Conservation (phyloP, 2,888 invertebrate genomes). For the Yponomeuta sedellus region DNA sequence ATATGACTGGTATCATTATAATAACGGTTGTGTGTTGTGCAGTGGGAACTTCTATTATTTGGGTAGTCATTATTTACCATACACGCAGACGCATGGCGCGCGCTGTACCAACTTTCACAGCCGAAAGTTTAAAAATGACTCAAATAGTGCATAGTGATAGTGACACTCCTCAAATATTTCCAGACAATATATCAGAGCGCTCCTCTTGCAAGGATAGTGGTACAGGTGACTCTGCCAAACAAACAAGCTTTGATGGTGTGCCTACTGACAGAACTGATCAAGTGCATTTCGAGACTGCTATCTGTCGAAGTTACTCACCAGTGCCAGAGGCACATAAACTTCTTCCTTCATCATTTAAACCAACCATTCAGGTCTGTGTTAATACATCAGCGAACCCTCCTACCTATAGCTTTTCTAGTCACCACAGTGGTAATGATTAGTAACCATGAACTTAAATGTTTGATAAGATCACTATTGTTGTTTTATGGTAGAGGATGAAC, state of each 20-base stretch:
- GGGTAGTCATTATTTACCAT: constrained; percentile 94
- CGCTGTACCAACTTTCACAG: constrained; percentile 62
- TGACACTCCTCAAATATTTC: constrained; percentile 67
- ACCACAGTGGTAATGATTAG: constrained; percentile 71
- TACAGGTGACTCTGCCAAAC: constrained; percentile 86
- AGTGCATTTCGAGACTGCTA: constrained; percentile 61
- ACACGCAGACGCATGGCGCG: constrained; percentile 82
- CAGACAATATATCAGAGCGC: constrained; percentile 84
- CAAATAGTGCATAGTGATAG: constrained; percentile 71
- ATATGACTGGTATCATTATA: constrained; percentile 90
- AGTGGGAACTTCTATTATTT: constrained; percentile 92
- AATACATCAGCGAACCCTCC: constrained; percentile 72
- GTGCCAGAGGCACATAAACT: constrained; percentile 71
- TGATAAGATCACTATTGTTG: not conserved
- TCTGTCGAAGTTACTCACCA: constrained; percentile 65
- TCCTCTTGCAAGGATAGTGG: constrained; percentile 88
- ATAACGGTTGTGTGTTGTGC: constrained; percentile 94
- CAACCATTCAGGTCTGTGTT: constrained; percentile 72
- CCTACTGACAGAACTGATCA: constrained; percentile 64
- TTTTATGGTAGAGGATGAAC: not conserved
- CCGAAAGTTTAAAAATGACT: constrained; percentile 69
- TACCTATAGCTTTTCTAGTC: constrained; percentile 76
- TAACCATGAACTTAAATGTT: constrained; percentile 20
- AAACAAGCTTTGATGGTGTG: constrained; percentile 80
- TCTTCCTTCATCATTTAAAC: constrained; percentile 70